Evolutionary conservation across 2,113 vertebrate genomes (phyloP).

Genomic region (Silurus glanis): DNA sequence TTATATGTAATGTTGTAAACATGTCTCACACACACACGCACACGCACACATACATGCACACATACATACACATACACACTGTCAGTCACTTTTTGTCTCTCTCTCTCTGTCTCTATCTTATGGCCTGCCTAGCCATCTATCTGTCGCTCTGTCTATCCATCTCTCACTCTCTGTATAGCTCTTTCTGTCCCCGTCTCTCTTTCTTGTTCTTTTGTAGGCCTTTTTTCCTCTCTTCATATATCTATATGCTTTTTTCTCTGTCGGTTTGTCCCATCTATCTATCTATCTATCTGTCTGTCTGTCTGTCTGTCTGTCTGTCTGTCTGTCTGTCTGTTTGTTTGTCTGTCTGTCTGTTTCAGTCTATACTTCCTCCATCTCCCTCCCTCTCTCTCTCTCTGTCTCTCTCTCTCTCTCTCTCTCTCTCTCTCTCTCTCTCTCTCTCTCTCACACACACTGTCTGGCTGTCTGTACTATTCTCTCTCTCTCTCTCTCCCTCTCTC

Average conservation of each 20-base stretch:
- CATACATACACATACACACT: neutral
- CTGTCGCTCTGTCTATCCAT: neutral
- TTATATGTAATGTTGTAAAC: neutral
- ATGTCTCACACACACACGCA: neutral
- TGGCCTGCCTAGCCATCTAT: neutral
- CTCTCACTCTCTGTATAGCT: neutral
- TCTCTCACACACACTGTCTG: neutral
- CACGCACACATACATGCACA: conserved; percentile 7
- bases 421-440: neutral
- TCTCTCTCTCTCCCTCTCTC: neutral
- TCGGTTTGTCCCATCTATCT: neutral
- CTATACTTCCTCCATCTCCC: neutral
- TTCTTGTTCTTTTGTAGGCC: neutral
- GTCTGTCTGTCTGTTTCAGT: too few species aligned
- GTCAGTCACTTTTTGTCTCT: neutral
- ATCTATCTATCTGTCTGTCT: neutral
- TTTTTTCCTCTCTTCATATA: neutral
- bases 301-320: neutral
- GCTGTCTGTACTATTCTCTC: neutral
- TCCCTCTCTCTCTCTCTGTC: neutral
- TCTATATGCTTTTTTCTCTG: neutral
- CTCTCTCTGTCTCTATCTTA: neutral
- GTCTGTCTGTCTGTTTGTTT: neutral
- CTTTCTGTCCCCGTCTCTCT: neutral
- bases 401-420: neutral